A percentile compares a stretch with the other conserved stretches of the same genome.
phyloP scores from a whole-genome alignment of 2,797 vertebrate genomes.

The Decapterus maruadsi region DNA sequence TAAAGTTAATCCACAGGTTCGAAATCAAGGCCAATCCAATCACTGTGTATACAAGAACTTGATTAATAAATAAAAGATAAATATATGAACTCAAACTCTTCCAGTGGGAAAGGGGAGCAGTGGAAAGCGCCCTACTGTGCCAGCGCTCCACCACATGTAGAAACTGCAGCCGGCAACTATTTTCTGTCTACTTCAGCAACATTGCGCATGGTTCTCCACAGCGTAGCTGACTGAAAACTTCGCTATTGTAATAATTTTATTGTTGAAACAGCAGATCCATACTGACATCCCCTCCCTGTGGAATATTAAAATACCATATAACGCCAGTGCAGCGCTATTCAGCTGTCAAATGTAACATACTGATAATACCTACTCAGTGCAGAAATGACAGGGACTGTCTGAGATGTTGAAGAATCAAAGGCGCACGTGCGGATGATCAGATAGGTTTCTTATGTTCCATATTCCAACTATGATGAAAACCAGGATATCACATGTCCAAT shows the following conservation, averaged over 20 bases:
- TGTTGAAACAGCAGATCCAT: not conserved
- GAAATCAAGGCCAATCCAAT: too few species aligned
- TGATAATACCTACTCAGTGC: not conserved
- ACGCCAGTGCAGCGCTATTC: not conserved
- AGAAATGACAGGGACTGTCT: not conserved
- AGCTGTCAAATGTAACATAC: not conserved
- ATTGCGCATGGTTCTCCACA: not conserved
- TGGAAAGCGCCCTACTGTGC: not conserved
- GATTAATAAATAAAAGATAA: not conserved
- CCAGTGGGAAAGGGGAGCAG: not conserved
- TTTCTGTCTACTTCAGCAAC: not conserved
- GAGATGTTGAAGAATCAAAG: not conserved
- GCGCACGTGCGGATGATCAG: not conserved
- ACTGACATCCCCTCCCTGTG: not conserved
- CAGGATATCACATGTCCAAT: not conserved
- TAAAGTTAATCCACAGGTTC: not conserved
- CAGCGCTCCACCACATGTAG: not conserved
- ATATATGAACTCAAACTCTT: not conserved
- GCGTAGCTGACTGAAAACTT: too few species aligned
- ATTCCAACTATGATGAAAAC: not conserved
- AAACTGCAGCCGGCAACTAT: not conserved
- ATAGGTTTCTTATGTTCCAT: not conserved
- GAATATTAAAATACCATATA: not conserved
- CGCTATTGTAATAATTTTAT: not conserved
- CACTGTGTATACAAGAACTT: too few species aligned